phyloP scores from a whole-genome alignment of 2,888 invertebrate genomes.

The Himalopsyche tibetana region DNA sequence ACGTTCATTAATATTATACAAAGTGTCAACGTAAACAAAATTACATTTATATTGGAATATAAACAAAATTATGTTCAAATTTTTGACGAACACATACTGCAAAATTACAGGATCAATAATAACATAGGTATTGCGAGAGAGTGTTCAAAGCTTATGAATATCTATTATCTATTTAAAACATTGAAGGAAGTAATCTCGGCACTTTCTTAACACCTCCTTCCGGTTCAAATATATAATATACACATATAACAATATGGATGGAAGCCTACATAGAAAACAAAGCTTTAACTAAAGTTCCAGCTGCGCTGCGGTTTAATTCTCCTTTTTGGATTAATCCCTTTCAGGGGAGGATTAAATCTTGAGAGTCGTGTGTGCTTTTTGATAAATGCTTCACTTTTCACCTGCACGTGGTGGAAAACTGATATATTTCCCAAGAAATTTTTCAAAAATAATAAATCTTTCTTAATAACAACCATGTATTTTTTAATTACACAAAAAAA shows the following conservation, averaged over 20 bases:
- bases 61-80: too few relatives aligned
- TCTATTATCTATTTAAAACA: slow-evolving; percentile 11
- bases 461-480: too few relatives aligned
- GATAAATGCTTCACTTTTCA: slow-evolving; percentile 39
- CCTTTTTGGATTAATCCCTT: slow-evolving; percentile 42
- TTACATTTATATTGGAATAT: too few relatives aligned
- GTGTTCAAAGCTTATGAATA: too few relatives aligned
- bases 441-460: not conserved
- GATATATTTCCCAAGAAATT: not conserved
- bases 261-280: slow-evolving; percentile 18
- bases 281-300: slow-evolving; percentile 36
- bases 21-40: too few relatives aligned
- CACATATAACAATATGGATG: slow-evolving; percentile 1
- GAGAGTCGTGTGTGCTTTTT: slow-evolving; percentile 29
- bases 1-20: too few relatives aligned
- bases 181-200: not conserved
- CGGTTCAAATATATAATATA: slow-evolving; percentile 20
- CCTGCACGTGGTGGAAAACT: not conserved
- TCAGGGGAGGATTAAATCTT: slow-evolving; percentile 31
- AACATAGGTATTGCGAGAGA: too few relatives aligned
- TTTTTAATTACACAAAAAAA: too few relatives aligned
- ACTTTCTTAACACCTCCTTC: slow-evolving; percentile 20
- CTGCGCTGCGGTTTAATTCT: slow-evolving; percentile 35
- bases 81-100: too few relatives aligned
- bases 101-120: too few relatives aligned